These are phyloP conservation scores for Daktulosphaira vitifoliae DNA, from an alignment of 1,140 invertebrate genomes.

Conservation along the genomic window DNA sequence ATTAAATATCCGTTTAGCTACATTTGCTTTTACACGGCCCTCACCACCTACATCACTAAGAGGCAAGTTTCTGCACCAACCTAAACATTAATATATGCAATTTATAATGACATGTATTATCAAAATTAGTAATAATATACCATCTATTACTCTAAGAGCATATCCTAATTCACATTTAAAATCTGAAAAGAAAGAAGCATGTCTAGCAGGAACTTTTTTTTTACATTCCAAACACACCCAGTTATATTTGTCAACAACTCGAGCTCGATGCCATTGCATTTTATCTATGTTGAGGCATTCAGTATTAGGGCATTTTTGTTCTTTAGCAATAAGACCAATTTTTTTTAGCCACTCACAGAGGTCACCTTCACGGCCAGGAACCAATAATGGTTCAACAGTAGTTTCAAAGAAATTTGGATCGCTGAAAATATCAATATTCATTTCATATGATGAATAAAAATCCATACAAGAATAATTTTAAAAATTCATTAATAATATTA, in stretches of 20 bases:
- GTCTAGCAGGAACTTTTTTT: constrained; percentile 40
- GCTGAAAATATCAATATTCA: constrained; percentile 35
- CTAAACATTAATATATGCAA: too few species aligned
- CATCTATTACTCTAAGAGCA: constrained; percentile 38
- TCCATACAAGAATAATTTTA: too few species aligned
- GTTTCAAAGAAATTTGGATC: constrained; percentile 39
- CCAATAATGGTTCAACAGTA: constrained; percentile 39
- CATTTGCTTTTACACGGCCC: constrained; percentile 34
- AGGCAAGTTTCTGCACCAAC: constrained; percentile 33
- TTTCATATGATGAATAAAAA: too few species aligned
- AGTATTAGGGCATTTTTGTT: constrained; percentile 38
- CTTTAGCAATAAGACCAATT: constrained; percentile 38
- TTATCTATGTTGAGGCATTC: constrained; percentile 38
- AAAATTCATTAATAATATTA: too few species aligned
- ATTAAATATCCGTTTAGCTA: constrained; percentile 40
- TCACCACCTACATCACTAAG: constrained; percentile 26
- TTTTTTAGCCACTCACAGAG: constrained; percentile 42
- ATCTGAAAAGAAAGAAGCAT: constrained; percentile 39
- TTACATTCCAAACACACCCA: constrained; percentile 41
- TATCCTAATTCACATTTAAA: constrained; percentile 41
- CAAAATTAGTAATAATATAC: constrained; percentile 33
- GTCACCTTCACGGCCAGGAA: constrained; percentile 40
- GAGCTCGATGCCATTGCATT: constrained; percentile 41
- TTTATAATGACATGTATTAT: too few species aligned
- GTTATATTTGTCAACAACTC: constrained; percentile 41